Conservation (phyloP, 2,113 vertebrate species). For the Cyprinodon brontotheroides region DNA sequence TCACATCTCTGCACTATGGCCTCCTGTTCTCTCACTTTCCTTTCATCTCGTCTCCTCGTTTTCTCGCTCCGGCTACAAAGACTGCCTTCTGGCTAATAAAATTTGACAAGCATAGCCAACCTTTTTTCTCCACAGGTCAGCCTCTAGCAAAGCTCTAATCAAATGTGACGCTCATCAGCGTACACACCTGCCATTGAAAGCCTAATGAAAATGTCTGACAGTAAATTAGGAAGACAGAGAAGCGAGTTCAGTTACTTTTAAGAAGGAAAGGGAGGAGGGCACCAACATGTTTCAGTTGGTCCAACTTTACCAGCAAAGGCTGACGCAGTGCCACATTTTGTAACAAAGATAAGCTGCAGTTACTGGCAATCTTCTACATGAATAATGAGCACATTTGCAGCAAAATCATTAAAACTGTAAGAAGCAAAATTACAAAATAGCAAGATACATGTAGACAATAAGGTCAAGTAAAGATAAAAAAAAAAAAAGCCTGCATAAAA, state of each 20-base stretch:
- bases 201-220: conserved; percentile 75
- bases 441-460: neutral
- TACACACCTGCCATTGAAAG: conserved; percentile 69
- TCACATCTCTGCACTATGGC: conserved; percentile 36
- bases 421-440: conserved; percentile 14
- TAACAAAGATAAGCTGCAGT: neutral
- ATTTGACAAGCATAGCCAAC: conserved; percentile 77
- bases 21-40: conserved; percentile 33
- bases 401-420: conserved; percentile 38
- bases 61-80: conserved; percentile 50
- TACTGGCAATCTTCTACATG: neutral
- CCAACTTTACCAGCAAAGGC: conserved; percentile 26
- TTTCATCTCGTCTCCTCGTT: conserved; percentile 56
- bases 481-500: neutral
- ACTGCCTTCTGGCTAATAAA: conserved; percentile 68
- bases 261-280: conserved; percentile 13
- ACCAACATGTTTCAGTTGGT: conserved; percentile 13
- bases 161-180: conserved; percentile 72
- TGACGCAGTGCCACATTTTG: neutral
- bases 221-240: conserved; percentile 66
- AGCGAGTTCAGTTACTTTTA: conserved; percentile 29
- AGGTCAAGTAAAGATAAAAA: neutral
- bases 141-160: conserved; percentile 66
- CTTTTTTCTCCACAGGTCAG: conserved; percentile 76
- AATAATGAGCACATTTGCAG: conserved; percentile 10